Evolutionary conservation across 2,888 invertebrate genomes (phyloP).

Genomic region (Lamproptera curius): DNA sequence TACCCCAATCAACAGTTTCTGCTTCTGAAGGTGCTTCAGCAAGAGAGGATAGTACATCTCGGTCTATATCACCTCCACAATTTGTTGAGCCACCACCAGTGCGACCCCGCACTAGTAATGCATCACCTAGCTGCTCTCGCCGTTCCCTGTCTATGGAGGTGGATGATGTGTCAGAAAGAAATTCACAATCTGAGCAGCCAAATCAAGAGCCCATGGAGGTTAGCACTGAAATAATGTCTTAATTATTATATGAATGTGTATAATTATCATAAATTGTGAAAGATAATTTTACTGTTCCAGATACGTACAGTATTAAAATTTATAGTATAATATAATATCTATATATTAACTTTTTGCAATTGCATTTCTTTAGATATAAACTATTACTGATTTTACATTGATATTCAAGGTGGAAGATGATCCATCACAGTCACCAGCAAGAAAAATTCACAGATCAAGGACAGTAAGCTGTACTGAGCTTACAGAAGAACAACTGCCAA

Average conservation of each 20-base stretch:
- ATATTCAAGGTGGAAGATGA: constrained; percentile 73
- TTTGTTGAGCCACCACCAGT: constrained; percentile 70
- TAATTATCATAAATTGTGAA: neutral
- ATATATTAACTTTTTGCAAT: too few relatives aligned
- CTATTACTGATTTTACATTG: too few relatives aligned
- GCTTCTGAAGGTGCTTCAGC: constrained; percentile 56
- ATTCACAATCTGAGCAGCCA: constrained; percentile 57
- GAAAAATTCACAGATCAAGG: constrained; percentile 61
- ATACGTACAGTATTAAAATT: neutral
- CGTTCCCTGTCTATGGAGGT: constrained; percentile 72
- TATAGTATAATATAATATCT: too few relatives aligned
- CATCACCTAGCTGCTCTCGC: constrained; percentile 69
- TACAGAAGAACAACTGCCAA: constrained; percentile 81
- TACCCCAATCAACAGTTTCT: constrained; percentile 57
- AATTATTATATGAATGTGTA: neutral
- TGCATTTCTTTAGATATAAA: too few relatives aligned
- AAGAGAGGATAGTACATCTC: constrained; percentile 64
- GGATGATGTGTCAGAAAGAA: constrained; percentile 67
- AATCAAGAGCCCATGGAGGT: constrained; percentile 71
- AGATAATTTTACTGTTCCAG: neutral
- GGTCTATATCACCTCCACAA: constrained; percentile 68
- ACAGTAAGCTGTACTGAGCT: constrained; percentile 78
- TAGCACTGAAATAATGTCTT: constrained; percentile 23
- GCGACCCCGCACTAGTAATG: constrained; percentile 50
- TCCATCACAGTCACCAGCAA: constrained; percentile 59